Conservation (phyloP, 30 jellyfish, hydroid and myxozoan genomes). For the Pelagia noctiluca region DNA sequence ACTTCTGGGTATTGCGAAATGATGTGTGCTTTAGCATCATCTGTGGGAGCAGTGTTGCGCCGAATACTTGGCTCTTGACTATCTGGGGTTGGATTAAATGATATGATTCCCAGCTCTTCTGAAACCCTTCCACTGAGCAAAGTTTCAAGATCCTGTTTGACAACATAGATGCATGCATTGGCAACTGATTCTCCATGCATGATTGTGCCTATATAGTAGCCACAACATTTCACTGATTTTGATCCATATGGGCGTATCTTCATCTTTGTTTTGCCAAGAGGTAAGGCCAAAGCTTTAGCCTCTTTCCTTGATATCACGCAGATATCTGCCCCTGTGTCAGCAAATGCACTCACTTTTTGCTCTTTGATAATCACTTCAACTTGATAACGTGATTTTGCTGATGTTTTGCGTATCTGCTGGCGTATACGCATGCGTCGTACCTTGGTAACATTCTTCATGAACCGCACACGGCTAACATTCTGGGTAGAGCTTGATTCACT, state of each 20-base stretch:
- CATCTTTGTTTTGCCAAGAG: not conserved
- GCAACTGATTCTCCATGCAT: constrained; percentile 70
- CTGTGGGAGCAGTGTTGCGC: not conserved
- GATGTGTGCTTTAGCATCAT: not conserved
- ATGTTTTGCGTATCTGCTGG: not conserved
- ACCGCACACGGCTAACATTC: not conserved
- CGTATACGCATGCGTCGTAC: not conserved
- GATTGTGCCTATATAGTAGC: not conserved
- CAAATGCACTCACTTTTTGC: not conserved
- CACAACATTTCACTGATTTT: not conserved
- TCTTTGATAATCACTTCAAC: not conserved
- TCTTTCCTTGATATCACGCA: not conserved
- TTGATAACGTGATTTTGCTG: not conserved
- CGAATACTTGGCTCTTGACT: not conserved
- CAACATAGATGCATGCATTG: constrained; percentile 38
- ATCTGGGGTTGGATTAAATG: not conserved
- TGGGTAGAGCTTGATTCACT: not conserved
- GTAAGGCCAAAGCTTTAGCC: not conserved
- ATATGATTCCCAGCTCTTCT: constrained; percentile 35
- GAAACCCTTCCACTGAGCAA: constrained; percentile 17
- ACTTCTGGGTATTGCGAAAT: not conserved
- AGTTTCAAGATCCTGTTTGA: not conserved
- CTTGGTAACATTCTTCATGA: not conserved
- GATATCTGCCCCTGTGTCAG: not conserved
- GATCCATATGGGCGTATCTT: not conserved